Conservation (phyloP, 23 tunicate genomes). For the Trididemnum clinides region DNA sequence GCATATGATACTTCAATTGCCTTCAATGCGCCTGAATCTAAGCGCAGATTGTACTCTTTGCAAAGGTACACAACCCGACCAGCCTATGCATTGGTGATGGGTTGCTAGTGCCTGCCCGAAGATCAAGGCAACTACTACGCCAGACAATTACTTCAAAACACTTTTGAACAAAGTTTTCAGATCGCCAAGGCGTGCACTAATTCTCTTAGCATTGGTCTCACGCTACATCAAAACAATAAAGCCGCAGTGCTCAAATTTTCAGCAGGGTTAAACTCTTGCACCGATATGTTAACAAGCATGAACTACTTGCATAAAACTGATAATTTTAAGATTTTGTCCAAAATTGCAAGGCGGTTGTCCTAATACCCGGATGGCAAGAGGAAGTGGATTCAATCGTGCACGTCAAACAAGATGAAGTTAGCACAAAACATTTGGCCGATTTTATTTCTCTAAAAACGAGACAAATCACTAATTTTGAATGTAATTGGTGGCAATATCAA, state of each 20-base stretch:
- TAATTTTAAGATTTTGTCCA: constrained; percentile 4
- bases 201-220: not conserved
- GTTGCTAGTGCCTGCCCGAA: constrained; percentile 21
- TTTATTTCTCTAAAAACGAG: constrained; percentile 11
- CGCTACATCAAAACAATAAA: not conserved
- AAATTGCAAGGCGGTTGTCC: constrained; percentile 12
- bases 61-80: not conserved
- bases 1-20: no score
- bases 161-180: constrained; percentile 28
- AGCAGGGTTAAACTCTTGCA: constrained; percentile 7
- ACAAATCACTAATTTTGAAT: constrained; percentile 11
- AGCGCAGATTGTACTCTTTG: not conserved
- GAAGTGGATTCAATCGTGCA: not conserved
- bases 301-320: constrained; percentile 18
- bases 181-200: constrained; percentile 2
- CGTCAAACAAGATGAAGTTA: not conserved
- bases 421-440: constrained; percentile 1
- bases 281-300: not conserved
- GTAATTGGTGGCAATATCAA: not conserved
- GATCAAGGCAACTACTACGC: constrained; percentile 7
- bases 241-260: not conserved
- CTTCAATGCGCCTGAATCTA: no score
- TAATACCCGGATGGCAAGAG: constrained; percentile 5
- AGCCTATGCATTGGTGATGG: constrained; percentile 11
- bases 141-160: constrained; percentile 1